Percentiles rank a stretch among this genome's conserved stretches.
Evolutionary conservation across 92 coral and sea anemone genomes (phyloP).

Genomic region (Heteractis magnifica): DNA sequence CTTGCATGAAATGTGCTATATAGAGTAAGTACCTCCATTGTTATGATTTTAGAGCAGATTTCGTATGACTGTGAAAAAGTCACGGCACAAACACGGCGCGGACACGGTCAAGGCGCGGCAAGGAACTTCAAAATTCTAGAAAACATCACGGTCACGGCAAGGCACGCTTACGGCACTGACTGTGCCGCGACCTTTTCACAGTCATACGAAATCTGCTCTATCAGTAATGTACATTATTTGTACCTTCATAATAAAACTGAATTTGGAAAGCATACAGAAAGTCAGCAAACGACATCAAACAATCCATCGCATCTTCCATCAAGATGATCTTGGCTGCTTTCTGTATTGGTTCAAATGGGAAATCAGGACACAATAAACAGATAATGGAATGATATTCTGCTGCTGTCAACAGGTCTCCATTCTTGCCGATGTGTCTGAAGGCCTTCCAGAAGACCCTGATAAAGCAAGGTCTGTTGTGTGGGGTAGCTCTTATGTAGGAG

Average conservation of each 20-base stretch:
- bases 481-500: constrained; percentile 68
- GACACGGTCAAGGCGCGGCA: too few relatives aligned
- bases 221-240: neutral
- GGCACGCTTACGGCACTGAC: too few relatives aligned
- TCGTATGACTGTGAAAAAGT: too few relatives aligned
- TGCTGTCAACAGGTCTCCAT: constrained; percentile 91
- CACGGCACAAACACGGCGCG: too few relatives aligned
- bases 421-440: constrained; percentile 89
- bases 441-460: constrained; percentile 96
- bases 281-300: constrained; percentile 94
- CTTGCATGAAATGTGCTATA: too few relatives aligned
- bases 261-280: constrained; percentile 92
- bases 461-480: constrained; percentile 84
- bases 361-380: constrained; percentile 86
- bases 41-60: too few relatives aligned
- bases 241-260: constrained; percentile 95
- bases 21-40: neutral
- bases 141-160: too few relatives aligned
- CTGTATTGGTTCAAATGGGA: constrained; percentile 86
- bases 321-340: constrained; percentile 93
- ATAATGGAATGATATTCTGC: constrained; percentile 89
- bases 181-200: too few relatives aligned
- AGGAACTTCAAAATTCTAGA: too few relatives aligned
- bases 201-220: too few relatives aligned
- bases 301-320: constrained; percentile 98